A percentile compares a stretch with the other conserved stretches of the same genome.
Evolutionary conservation across 2,797 vertebrate genomes (phyloP).

Genomic region (Diglossa cyanea): DNA sequence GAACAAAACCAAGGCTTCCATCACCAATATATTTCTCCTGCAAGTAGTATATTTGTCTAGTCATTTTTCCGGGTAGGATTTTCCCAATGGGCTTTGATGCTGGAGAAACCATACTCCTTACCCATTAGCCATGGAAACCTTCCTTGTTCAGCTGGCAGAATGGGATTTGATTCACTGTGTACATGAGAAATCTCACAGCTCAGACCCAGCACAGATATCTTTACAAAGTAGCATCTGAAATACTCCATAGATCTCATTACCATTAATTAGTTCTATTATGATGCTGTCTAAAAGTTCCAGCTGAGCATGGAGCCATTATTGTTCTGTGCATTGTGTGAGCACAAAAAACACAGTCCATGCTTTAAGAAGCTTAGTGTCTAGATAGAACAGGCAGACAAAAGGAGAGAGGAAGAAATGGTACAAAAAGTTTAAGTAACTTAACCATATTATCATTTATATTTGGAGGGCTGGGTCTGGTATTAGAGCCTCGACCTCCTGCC

Average conservation of each 20-base stretch:
- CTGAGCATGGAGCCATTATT: not conserved
- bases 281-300: not conserved
- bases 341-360: not conserved
- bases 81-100: not conserved
- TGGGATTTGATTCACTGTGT: not conserved
- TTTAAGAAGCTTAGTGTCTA: not conserved
- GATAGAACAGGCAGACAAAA: not conserved
- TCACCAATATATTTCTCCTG: not conserved
- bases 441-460: not conserved
- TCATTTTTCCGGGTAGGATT: not conserved
- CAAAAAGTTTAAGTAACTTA: not conserved
- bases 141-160: not conserved
- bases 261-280: slow-evolving; percentile 17
- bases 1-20: not conserved
- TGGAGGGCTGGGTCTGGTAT: not conserved
- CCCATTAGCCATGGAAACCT: not conserved
- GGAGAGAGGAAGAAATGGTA: not conserved
- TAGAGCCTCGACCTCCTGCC: not conserved
- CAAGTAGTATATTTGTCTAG: not conserved
- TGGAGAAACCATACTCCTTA: not conserved
- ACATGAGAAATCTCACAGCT: not conserved
- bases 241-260: not conserved
- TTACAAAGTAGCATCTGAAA: not conserved
- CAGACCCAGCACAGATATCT: not conserved
- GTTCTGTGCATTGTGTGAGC: not conserved